Percentiles rank a stretch among this genome's conserved stretches.
These are phyloP conservation scores for Danio kyathit DNA, from an alignment of 2,797 vertebrate species.

Conservation along the genomic window DNA sequence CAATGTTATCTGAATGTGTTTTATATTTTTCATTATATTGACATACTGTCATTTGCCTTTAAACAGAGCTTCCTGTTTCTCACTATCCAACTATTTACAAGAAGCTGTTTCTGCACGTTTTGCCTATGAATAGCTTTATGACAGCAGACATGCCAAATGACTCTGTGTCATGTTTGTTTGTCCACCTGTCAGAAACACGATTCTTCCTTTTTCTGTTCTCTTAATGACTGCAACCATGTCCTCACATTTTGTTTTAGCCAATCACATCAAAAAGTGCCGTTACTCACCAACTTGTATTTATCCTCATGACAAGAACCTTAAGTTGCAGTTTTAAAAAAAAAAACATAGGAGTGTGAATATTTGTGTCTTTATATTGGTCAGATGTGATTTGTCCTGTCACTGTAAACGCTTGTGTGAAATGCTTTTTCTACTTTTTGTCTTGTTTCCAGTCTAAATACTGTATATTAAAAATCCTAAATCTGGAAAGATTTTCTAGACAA, in stretches of 20 bases:
- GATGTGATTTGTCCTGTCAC: not conserved
- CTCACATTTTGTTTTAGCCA: conserved; percentile 44
- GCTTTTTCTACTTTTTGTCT: no score
- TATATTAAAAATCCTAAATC: no score
- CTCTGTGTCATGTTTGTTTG: conserved; percentile 47
- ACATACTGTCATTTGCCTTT: not conserved
- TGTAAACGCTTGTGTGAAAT: no score
- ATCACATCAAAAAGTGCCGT: conserved; percentile 31
- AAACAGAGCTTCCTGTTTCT: not conserved
- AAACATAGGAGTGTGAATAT: not conserved
- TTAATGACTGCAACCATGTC: conserved; percentile 18
- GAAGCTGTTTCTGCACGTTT: conserved; percentile 5
- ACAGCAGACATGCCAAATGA: conserved; percentile 43
- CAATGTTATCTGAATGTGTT: no score
- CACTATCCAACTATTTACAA: not conserved
- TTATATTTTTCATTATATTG: not conserved
- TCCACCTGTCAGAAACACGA: conserved; percentile 40
- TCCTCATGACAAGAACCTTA: not conserved
- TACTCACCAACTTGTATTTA: not conserved
- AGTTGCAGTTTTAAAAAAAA: not conserved
- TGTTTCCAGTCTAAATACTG: no score
- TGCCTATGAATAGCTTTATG: conserved; percentile 49
- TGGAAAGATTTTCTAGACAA: no score
- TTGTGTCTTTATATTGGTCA: not conserved
- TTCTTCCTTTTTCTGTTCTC: conserved; percentile 38